These are phyloP conservation scores for Crossaster papposus DNA, from an alignment of 53 echinoderm and acorn worm species.

Conservation along the genomic window DNA sequence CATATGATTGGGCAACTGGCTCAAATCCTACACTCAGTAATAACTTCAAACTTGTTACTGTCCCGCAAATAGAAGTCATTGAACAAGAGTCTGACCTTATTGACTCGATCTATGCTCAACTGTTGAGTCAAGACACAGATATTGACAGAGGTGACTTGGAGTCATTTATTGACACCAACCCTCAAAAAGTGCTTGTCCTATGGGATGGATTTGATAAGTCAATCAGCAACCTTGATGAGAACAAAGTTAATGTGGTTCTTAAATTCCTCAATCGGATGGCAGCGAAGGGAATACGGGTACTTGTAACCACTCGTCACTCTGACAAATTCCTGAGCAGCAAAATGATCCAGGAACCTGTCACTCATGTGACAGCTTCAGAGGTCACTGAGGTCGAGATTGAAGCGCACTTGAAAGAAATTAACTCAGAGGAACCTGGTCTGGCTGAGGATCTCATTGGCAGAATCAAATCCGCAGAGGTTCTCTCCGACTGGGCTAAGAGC, in stretches of 20 bases:
- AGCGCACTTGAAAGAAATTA: not conserved
- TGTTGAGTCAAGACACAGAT: not conserved
- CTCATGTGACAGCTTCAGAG: not conserved
- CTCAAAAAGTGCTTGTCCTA: not conserved
- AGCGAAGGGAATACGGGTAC: not conserved
- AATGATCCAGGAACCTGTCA: not conserved
- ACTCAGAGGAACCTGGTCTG: not conserved
- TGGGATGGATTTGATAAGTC: no score
- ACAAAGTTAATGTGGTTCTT: slow-evolving; percentile 2
- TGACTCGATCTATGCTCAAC: slow-evolving; percentile 40
- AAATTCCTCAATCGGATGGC: not conserved
- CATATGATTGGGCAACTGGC: slow-evolving; percentile 41
- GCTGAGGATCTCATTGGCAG: not conserved
- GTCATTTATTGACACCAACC: slow-evolving; percentile 24
- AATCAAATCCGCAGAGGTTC: not conserved
- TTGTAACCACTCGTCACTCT: slow-evolving; percentile 39
- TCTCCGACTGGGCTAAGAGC: not conserved
- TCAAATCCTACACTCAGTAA: not conserved
- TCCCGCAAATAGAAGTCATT: not conserved
- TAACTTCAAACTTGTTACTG: slow-evolving; percentile 17
- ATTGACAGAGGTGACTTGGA: slow-evolving; percentile 16
- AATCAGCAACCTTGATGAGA: no score
- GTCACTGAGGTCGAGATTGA: not conserved
- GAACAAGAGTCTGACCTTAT: slow-evolving; percentile 13
- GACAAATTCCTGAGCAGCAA: not conserved